Conservation (phyloP, 2,888 invertebrate genomes). For the Platerodrilus igneus region DNA sequence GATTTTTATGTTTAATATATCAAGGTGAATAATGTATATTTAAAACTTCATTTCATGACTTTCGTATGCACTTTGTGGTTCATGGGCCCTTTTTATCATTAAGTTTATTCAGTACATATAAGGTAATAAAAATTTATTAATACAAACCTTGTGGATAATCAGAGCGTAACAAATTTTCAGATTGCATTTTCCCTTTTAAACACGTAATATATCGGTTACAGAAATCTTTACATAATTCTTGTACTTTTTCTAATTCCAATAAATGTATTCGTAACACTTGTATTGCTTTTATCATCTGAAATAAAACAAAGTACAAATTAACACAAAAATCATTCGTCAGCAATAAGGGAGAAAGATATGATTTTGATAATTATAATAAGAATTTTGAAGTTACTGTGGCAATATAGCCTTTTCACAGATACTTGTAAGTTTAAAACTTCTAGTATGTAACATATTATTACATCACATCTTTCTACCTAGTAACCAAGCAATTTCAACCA, state of each 20-base stretch:
- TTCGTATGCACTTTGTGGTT: no score
- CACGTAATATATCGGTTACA: constrained; percentile 90
- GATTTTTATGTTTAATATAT: no score
- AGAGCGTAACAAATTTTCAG: constrained; percentile 76
- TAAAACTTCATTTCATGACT: no score
- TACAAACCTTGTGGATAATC: constrained; percentile 64
- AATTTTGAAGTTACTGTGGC: not conserved
- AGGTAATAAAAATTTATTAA: not conserved
- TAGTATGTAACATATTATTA: no score
- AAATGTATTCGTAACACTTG: constrained; percentile 90
- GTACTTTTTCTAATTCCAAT: constrained; percentile 88
- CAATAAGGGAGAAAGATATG: no score
- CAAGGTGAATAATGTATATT: no score
- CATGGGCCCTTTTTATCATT: no score
- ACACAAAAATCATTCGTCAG: not conserved
- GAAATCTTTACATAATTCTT: constrained; percentile 91
- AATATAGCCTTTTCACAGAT: no score
- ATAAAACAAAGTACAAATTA: not conserved
- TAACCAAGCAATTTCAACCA: no score
- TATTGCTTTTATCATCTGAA: constrained; percentile 78
- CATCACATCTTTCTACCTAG: no score
- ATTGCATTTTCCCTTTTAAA: constrained; percentile 86
- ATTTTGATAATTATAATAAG: not conserved
- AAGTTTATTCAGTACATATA: not conserved
- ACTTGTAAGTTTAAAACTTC: no score